These are phyloP conservation scores for Morus bassanus DNA, from an alignment of 2,797 vertebrate species.

Conservation along the genomic window DNA sequence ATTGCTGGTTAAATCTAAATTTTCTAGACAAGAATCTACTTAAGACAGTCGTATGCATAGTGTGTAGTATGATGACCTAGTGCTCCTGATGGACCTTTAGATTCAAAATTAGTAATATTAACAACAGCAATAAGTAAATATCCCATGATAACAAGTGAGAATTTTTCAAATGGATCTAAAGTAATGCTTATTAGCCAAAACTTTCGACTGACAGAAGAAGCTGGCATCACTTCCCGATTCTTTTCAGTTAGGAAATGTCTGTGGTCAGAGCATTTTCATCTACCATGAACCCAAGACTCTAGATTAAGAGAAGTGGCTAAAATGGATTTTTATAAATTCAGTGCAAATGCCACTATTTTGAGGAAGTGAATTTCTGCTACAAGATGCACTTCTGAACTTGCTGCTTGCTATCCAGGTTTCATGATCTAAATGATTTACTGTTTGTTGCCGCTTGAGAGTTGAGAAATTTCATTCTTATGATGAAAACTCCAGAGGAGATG, in stretches of 20 bases:
- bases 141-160: not conserved
- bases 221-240: slow-evolving; percentile 35
- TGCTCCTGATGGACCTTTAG: not conserved
- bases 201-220: slow-evolving; percentile 28
- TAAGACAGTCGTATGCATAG: not conserved
- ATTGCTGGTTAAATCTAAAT: not conserved
- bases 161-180: not conserved
- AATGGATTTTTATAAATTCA: slow-evolving; percentile 51
- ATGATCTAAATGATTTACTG: not conserved
- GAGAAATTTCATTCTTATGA: not conserved
- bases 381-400: not conserved
- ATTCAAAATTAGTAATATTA: not conserved
- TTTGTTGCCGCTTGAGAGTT: not conserved
- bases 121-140: not conserved
- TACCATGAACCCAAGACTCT: not conserved
- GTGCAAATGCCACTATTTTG: slow-evolving; percentile 22
- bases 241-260: slow-evolving; percentile 29
- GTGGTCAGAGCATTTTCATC: slow-evolving; percentile 38
- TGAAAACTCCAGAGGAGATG: not conserved
- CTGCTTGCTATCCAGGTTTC: slow-evolving; percentile 32
- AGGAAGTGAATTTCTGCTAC: slow-evolving; percentile 50
- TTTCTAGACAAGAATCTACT: not conserved
- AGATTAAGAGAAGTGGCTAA: slow-evolving; percentile 54
- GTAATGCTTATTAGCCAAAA: slow-evolving; percentile 23
- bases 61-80: not conserved